Evolutionary conservation across 2,113 vertebrate species (phyloP), one percentile per base, ranked within the genome.

Genomic region (Aphyosemion australe): DNA sequence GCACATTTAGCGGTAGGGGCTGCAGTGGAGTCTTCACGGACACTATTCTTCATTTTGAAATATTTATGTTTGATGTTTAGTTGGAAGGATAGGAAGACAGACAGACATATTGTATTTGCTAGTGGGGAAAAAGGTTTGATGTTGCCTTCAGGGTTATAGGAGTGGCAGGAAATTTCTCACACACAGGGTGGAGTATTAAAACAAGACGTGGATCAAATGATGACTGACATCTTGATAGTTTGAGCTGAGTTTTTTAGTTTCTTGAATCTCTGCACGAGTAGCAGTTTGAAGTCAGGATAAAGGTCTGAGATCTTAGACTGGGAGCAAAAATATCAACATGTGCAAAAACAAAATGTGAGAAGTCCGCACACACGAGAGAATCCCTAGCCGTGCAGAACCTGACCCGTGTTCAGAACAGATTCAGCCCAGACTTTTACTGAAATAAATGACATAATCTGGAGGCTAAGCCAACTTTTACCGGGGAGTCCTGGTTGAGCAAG

Each of bases 401-500:
- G 34, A 37, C 9, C 75, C 57, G 1, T 69, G 66, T 73, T 65
- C 56, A 57, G 52, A 53, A 70, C 57, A 68, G 58, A 69, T 51
- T 65, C 59, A 48, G 32, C 64, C 32, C 66, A 72, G 59, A 77
- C 79, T 82, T 64, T 72, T 58, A 63, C 64, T 9, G 19, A 61
- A 52, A 81, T 84, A 83, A 89, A 26, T 26, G 5, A 80, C 48
- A 61, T 21, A 78, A 84, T 74, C 73, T 42, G 60, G 45, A 69
- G 74, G 79, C 76, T 51, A 47, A 62, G 58, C 77, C 26, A 26
- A 26, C 26, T 26, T 26, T 26, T 1, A 26, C 26, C 83, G 65
- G 67, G 77, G 82, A 88, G 80, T 65, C 73, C 54, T 55, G 78
- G 79, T 78, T 75, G 51, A 84, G 71, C 72, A 65, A 60, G 65